Conservation (phyloP, 2,113 vertebrate genomes). For the Naja naja region DNA sequence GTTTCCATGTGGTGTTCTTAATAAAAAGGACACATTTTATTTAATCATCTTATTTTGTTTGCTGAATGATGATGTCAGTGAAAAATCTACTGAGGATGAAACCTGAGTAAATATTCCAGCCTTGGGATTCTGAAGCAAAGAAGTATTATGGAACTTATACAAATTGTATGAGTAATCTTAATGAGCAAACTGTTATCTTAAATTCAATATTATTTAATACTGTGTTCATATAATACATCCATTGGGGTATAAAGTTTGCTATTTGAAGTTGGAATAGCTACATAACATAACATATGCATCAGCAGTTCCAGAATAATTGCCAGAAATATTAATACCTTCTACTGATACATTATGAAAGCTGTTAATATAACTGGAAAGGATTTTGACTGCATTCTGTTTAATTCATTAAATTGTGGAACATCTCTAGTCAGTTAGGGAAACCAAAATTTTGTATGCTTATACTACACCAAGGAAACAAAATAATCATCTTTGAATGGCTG, state of each 20-base stretch:
- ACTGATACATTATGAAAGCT: conserved; percentile 54
- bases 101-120: background rate
- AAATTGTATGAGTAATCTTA: background rate
- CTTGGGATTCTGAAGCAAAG: background rate
- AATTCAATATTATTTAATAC: background rate
- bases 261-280: background rate
- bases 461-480: conserved; percentile 5
- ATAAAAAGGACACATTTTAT: background rate
- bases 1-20: background rate
- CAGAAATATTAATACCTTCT: conserved; percentile 47
- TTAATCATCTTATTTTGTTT: background rate
- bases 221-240: background rate
- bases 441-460: conserved; percentile 19
- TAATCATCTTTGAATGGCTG: background rate
- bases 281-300: conserved; percentile 42
- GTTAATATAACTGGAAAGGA: conserved; percentile 40
- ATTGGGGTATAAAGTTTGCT: background rate
- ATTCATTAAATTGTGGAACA: conserved; percentile 19
- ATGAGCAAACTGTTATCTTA: background rate
- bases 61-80: background rate
- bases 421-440: conserved; percentile 34
- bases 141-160: background rate
- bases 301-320: conserved; percentile 16
- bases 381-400: conserved; percentile 42
- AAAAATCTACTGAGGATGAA: background rate